A percentile compares a stretch with the other conserved stretches of the same genome.
These are phyloP conservation scores for Opisthograptis luteolata DNA, from an alignment of 2,888 invertebrate species.

Conservation along the genomic window DNA sequence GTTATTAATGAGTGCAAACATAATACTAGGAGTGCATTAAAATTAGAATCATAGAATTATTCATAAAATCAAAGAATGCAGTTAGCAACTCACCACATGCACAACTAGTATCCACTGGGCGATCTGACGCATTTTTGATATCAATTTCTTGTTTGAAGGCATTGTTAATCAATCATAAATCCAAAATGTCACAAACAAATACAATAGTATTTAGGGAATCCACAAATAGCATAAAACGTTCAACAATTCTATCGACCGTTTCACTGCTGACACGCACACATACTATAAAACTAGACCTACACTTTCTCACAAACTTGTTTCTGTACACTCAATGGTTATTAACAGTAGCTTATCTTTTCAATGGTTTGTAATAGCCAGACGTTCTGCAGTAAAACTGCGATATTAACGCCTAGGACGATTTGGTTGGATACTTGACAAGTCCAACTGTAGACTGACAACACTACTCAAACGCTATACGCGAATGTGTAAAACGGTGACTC, in stretches of 20 bases:
- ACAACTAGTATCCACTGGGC: conserved; percentile 77
- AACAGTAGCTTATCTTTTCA: conserved; percentile 59
- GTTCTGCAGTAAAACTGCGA: conserved; percentile 76
- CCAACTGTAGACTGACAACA: conserved; percentile 83
- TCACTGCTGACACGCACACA: conserved; percentile 80
- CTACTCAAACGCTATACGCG: conserved; percentile 83
- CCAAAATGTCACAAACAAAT: conserved; percentile 53
- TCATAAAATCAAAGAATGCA: conserved; percentile 19
- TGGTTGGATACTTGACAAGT: conserved; percentile 76
- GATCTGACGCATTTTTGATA: conserved; percentile 76
- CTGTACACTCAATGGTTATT: conserved; percentile 59
- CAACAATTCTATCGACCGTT: conserved; percentile 80
- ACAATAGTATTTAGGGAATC: conserved; percentile 65
- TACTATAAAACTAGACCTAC: conserved; percentile 69
- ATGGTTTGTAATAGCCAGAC: conserved; percentile 62
- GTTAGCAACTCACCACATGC: conserved; percentile 74
- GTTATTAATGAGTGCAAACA: too few species aligned
- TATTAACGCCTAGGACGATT: conserved; percentile 75
- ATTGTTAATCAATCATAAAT: conserved; percentile 60
- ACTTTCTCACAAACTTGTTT: conserved; percentile 79
- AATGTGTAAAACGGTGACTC: conserved; percentile 85
- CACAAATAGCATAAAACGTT: conserved; percentile 76
- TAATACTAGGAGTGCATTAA: too few species aligned
- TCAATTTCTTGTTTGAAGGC: conserved; percentile 79
- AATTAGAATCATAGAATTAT: background rate